Evolutionary conservation across 2,113 vertebrate species (phyloP).

Genomic region (Terrapene triunguis): DNA sequence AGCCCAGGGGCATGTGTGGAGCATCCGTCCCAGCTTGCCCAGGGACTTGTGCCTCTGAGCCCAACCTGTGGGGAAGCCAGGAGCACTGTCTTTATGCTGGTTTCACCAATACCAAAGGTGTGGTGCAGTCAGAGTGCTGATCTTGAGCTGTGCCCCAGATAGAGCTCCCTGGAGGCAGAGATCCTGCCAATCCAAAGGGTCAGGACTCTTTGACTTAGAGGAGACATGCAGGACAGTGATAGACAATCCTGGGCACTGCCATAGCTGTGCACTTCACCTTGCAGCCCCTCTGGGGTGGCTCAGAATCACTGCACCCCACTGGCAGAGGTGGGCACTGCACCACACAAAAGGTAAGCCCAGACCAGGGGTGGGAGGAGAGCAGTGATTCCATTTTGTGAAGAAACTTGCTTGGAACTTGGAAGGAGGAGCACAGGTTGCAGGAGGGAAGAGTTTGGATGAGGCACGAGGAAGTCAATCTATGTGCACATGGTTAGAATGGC

Average conservation of each 20-base stretch:
- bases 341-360: accelerated
- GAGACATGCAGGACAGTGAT: background rate
- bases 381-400: background rate
- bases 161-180: background rate
- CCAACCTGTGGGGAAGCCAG: background rate
- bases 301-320: background rate
- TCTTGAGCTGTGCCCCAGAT: background rate
- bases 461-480: background rate
- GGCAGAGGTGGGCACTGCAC: background rate
- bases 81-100: background rate
- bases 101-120: accelerated
- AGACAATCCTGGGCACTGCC: background rate
- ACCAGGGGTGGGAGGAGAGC: background rate
- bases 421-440: background rate
- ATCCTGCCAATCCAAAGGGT: background rate
- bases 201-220: background rate
- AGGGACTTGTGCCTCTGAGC: background rate
- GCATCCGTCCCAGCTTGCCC: background rate
- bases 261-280: background rate
- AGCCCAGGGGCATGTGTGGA: background rate
- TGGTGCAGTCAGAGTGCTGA: accelerated
- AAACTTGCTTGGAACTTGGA: background rate
- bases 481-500: background rate
- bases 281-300: background rate
- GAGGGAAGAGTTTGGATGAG: background rate